Evolutionary conservation across 2,113 vertebrate species (phyloP).

Genomic region (Procavia capensis): DNA sequence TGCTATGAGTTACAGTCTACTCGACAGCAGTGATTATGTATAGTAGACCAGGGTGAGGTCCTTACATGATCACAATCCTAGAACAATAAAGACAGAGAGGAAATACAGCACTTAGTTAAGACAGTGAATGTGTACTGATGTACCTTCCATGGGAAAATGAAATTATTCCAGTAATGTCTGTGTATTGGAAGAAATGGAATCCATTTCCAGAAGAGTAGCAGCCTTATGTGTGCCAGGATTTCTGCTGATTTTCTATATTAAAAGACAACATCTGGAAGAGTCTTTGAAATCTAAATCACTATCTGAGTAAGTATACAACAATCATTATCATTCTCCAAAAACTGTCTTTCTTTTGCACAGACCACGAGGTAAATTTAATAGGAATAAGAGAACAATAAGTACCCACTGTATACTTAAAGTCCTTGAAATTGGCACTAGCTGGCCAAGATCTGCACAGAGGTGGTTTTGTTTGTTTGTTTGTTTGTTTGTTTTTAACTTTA

Average conservation of each 20-base stretch:
- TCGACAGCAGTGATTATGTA: no score
- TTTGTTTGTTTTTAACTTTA: background rate
- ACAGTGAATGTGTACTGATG: background rate
- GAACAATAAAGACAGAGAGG: background rate
- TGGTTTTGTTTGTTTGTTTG: background rate
- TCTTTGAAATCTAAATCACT: slow-evolving; percentile 9
- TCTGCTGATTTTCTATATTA: background rate
- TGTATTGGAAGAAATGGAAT: background rate
- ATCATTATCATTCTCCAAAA: background rate
- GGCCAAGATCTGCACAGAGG: background rate
- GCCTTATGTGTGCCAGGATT: background rate
- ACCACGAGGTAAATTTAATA: background rate
- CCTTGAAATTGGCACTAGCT: background rate
- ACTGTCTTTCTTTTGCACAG: background rate
- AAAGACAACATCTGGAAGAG: background rate
- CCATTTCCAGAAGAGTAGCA: background rate
- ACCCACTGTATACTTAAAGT: background rate
- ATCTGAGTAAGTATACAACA: background rate
- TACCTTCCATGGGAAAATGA: background rate
- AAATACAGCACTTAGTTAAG: background rate
- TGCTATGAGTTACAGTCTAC: no score
- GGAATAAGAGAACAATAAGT: background rate
- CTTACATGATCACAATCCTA: background rate
- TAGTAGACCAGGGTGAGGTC: background rate
- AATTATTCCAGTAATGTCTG: background rate